A percentile compares a stretch with the other conserved stretches of the same genome.
These are phyloP conservation scores for Buteo buteo DNA, from an alignment of 2,113 vertebrate genomes.

Conservation along the genomic window DNA sequence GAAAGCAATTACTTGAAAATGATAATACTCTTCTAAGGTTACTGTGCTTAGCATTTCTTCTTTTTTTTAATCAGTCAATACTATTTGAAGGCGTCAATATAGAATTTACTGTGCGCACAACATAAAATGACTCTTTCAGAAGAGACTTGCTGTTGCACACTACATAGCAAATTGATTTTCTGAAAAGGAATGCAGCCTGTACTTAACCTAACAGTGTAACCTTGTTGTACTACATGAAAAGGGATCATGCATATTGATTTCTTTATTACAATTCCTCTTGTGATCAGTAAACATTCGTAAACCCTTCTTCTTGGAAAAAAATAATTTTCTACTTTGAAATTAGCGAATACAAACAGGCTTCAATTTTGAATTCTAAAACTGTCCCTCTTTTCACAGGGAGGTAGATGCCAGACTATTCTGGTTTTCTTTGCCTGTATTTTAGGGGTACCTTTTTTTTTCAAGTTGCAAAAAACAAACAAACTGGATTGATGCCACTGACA, in stretches of 20 bases:
- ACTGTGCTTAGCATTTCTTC: slow-evolving; percentile 39
- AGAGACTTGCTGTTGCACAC: slow-evolving; percentile 77
- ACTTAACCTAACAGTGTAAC: slow-evolving; percentile 96
- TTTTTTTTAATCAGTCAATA: slow-evolving; percentile 83
- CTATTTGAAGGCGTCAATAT: slow-evolving; percentile 79
- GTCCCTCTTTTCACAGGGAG: not conserved
- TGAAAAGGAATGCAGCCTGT: slow-evolving; percentile 90
- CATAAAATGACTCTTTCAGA: slow-evolving; percentile 84
- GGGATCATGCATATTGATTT: slow-evolving; percentile 95
- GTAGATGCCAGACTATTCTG: not conserved
- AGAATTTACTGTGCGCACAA: slow-evolving; percentile 76
- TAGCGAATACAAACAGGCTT: not conserved
- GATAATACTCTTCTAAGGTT: slow-evolving; percentile 43
- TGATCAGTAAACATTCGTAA: slow-evolving; percentile 80
- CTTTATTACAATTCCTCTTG: slow-evolving; percentile 86
- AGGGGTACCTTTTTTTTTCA: not conserved
- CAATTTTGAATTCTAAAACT: not conserved
- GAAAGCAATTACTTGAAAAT: slow-evolving; percentile 38
- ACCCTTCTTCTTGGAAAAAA: slow-evolving; percentile 59
- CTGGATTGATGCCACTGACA: not conserved
- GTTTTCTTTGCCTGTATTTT: not conserved
- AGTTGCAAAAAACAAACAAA: not conserved
- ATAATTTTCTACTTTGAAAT: slow-evolving; percentile 17
- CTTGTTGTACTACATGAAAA: slow-evolving; percentile 90
- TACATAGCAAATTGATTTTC: slow-evolving; percentile 93